Evolutionary conservation across 2,797 vertebrate genomes (phyloP), one percentile per base, ranked within the genome.

Genomic region (Molossus molossus): DNA sequence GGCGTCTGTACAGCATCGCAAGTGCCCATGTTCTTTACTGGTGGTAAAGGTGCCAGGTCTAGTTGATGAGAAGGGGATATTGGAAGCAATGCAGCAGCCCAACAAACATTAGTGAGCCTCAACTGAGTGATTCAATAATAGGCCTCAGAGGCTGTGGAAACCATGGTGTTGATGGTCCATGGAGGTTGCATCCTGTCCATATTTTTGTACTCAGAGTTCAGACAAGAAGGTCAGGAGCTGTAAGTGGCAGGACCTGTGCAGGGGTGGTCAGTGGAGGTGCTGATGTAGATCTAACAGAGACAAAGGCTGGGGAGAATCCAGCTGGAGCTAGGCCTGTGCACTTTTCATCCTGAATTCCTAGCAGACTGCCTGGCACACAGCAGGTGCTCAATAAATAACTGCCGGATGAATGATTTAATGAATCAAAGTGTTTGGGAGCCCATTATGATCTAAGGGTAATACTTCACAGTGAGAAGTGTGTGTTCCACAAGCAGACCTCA

Each of bases 401-500:
- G 20, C 70, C 83, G 88, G 72, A 55, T 70, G n/a, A 84, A 88
- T 77, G 48, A 62, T 87, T 96, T 75, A 81, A 55, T 83, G 94
- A 94, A 89, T 65, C 0, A 1, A 33, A 40, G 21, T 67, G 18
- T 69, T 88, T 45, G 45, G 64, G 76, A 60, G 13, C 33, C 17
- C 57, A 18, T 81, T 86, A 75, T 81, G 57, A 37, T 65, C 37
- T 60, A 92, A 89, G 60, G 13, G 8, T 84, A 69, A 91, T 87
- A 79, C 45, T 84, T 94, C 79, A 91, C 37, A 83, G 45, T 14
- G 2, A 82, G 57, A 88, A 79, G 23, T 69, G 1, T 9, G 48
- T 73, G 18, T 14, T 55, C 33, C 23, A 77, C 53, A 87, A 81
- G n/a, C 82, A 94, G 92, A 92, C 90, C 92, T 97, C 5, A 86